Evolutionary conservation across 2,797 vertebrate species (phyloP), one percentile per base, ranked within the genome.

Genomic region (Poeciliopsis gracilis): DNA sequence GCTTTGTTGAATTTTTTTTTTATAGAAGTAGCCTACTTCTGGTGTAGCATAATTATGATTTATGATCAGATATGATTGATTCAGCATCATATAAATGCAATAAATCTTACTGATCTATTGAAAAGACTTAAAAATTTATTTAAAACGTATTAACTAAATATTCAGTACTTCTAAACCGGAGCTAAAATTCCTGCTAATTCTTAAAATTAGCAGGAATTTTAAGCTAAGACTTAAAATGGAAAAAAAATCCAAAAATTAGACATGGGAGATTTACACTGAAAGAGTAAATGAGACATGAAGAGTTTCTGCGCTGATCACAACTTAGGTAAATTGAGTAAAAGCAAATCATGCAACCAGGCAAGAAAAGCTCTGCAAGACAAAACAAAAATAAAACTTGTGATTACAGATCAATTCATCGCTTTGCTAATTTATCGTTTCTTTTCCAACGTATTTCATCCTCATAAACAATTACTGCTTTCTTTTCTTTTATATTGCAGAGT

Each of bases 41-140:
- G 23, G 47, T 63, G 55, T 80, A 75, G 72, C 41, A 59, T 87
- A 78, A 89, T 86, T 86, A 57, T 84, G 73, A 87, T 87, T 82
- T 77, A 84, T 83, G 67, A 77, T 83, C 73, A 82, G 72, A 84
- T 79, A 47, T 43, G 33, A 59, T 15, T 77, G 72, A 66, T 51
- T 49, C 30, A 33, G 36, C 77, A 66, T 47, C 80, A 80, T 77
- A 3, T 28, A 73, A 77, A 82, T 81, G 1, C 72, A 72, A 84
- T 71, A 69, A 69, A 84, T 78, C 10, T 36, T 28, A 72, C 28
- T 6, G 61, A 81, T 73, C 84, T 75, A 75, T 78, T 55, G 76
- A 75, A 49, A n/a, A 75, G 10, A n/a, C 16, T 73, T 80, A 72
- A 73, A 33, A 81, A 10, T 2, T 0, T 5, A 47, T 41, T 1